Base-by-base conservation (phyloP, 2,888 invertebrate genomes). In the Pyrrhosoma nymphula region DNA sequence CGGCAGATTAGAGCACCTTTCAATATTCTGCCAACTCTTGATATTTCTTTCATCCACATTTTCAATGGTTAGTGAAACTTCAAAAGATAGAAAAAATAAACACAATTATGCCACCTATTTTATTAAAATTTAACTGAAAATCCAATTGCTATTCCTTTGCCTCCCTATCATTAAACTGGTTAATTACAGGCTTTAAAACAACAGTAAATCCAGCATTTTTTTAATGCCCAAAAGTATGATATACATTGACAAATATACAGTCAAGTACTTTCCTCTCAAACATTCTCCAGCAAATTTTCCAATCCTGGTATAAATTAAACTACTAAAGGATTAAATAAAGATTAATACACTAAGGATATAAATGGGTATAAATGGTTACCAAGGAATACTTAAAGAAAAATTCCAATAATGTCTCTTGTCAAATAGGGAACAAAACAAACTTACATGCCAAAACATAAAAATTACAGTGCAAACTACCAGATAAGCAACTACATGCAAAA, bases 361-460 rank as follows among this genome's bases (percentile, higher is more conserved):
- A 82, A 82, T 35, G 35, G 82, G 82, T 35, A 82, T 82, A 35
- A 30, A 82, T 82, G 82, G 82, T 82, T 82, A 82, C 82, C 82
- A 82, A 82, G 82, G 82, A 35, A 82, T 82, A 82, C 35, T 35
- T 14, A 82, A 12, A 69, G 23, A 82, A 82, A 82, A 82, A 82
- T 16, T 35, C 30, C 30, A 82, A 82, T 35, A 35, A 82, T 82
- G 82, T 82, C 82, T 82, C 82, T 82, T 82, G 82, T 82, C 82
- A 82, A 82, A 82, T 82, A 30, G 35, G 82, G 14, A 82, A 82
- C 35, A 82, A 82, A 30, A 82, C 82, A 82, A 82, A 82, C 82
- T 82, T 18, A 35, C 82, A 82, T 82, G 35, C 82, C 12, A 35
- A 82, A 35, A 69, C 10, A 82, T 82, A 35, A 82, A 35, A 82